A percentile compares a stretch with the other conserved stretches of the same genome.
Evolutionary conservation across 2,888 invertebrate species (phyloP).

Genomic region (Ernsta delagoae): DNA sequence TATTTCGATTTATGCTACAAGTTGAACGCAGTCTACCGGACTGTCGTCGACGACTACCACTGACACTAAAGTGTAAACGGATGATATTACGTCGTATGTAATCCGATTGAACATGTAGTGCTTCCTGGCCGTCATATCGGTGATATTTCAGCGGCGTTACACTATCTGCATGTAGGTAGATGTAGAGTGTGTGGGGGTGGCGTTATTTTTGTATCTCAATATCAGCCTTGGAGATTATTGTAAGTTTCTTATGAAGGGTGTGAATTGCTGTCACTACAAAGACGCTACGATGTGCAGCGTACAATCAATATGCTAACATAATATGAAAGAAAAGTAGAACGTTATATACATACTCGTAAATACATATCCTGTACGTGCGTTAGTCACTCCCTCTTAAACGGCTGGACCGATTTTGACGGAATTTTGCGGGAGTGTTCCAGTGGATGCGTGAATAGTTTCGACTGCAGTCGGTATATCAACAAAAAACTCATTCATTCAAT

Average conservation of each 20-base stretch:
- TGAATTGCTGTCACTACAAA: background rate
- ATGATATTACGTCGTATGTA: conserved; percentile 14
- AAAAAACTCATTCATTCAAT: too few species aligned
- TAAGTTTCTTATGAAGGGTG: background rate
- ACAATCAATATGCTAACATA: too few species aligned
- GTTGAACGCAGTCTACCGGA: background rate
- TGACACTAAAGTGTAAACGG: conserved; percentile 22
- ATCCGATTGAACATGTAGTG: conserved; percentile 26
- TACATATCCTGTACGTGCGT: too few species aligned
- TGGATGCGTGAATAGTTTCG: too few species aligned
- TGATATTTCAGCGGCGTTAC: background rate
- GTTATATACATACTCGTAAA: too few species aligned
- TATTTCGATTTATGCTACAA: too few species aligned
- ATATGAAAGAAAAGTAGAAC: too few species aligned
- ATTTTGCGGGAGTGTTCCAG: too few species aligned
- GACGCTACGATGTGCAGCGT: background rate
- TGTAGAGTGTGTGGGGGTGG: background rate
- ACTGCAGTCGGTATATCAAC: too few species aligned
- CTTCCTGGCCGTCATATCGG: conserved; percentile 28
- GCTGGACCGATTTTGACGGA: too few species aligned
- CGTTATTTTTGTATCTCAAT: conserved; percentile 6
- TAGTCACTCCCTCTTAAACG: too few species aligned
- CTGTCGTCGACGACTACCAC: conserved; percentile 1
- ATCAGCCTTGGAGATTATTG: background rate
- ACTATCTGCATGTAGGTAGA: too few species aligned